Base-by-base conservation (phyloP, 2,888 invertebrate species). In the Andrena chrysosceles region DNA sequence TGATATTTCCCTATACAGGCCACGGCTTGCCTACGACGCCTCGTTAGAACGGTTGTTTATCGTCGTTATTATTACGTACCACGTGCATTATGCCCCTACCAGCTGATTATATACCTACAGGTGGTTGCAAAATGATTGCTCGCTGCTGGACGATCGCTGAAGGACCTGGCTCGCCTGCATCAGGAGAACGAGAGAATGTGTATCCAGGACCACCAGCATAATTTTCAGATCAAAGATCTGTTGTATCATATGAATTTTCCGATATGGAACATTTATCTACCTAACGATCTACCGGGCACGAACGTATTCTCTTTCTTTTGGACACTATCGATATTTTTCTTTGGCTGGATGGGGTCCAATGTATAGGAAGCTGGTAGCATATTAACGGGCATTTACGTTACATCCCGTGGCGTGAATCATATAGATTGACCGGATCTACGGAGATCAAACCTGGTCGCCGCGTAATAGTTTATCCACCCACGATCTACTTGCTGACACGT, bases 11-110 rank as follows among this genome's bases (percentile, higher is more conserved):
- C 81, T 78, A 74, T 59, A 56, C 67, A 69, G 74, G 77, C 70
- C 77, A 20, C 35, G 73, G 75, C 71, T 81, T 84, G 76, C 70
- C 85, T 74, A 86, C 87, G 84, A 80, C 85, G 84, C 79, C 88
- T 85, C 87, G 84, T 86, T 90, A 90, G 89, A 91, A 90, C 88
- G 90, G 85, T 90, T 90, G 90, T 92, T 92, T 91, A 92, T 91
- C 90, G 88, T 87, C 88, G 90, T 91, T 91, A 90, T 88, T 87
- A 87, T 81, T 83, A 82, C 79, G 70, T 66, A 69, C 77, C 76
- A 26, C 83, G 62, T 69, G 74, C 78, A 81, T 84, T 72, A 62
- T n/a, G 33, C 71, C 23, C 42, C 66, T 16, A 26, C 67, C 4
- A 23, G 26, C 70, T 77, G 84, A 90, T 91, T 91, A 91, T 86